Base-by-base conservation (phyloP, 1,140 invertebrate genomes). In the Drosophila mayri region DNA sequence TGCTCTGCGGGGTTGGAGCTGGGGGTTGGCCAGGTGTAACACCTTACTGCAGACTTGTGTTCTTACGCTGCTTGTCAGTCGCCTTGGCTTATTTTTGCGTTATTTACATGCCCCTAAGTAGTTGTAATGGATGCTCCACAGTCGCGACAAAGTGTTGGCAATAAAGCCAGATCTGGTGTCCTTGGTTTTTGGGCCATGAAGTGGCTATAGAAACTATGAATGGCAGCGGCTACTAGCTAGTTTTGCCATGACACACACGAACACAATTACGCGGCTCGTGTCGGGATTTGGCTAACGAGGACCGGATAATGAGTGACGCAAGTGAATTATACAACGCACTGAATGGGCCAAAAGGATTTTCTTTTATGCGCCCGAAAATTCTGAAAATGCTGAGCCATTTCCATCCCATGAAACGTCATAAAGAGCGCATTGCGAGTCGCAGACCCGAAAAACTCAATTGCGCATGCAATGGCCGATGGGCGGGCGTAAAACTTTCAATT, bases 31-130 rank as follows among this genome's bases (percentile, higher is more conserved):
- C 4, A 41, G 49, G 35, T 12, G 44, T 37, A 18, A 32, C 55
- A 43, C 60, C 74, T 63, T n/a, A 18, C 28, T 44, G 22, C 46
- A 50, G 67, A 52, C 65, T 71, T 47, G 67, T 71, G 67, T 71
- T 71, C 67, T 57, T 58, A 12, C 18, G 65, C 44, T 44, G 67
- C 75, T 85, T 80, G 73, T 81, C 77, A 81, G 64, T 90, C 77
- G 81, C 86, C 85, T 90, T 90, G 86, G 85, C 85, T 90, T 90
- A 90, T 90, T 90, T 90, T 63, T 59, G 75, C 67, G 62, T 85
- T 90, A 90, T 90, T 90, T 90, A 88, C 85, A 88, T 88, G 79
- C 80, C 81, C 70, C 70, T 88, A 90, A 88, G 85, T 88, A 88
- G 85, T 88, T 90, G 85, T 90, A 90, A 90, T 90, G 85, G 85